Evolutionary conservation across 2,888 invertebrate species (phyloP).

Genomic region (Drosophila mimetica): DNA sequence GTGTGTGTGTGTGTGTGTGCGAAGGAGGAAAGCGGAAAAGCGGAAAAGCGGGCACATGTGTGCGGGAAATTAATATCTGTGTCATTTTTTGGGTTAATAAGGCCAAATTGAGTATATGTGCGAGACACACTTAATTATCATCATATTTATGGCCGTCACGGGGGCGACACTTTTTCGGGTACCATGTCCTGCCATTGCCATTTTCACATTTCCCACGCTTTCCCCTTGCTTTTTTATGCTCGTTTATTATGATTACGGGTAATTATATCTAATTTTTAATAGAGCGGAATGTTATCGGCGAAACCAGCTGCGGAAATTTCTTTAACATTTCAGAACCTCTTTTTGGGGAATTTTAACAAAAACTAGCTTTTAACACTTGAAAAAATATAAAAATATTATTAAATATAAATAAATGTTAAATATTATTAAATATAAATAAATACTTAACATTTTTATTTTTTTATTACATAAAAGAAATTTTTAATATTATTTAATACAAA

Average conservation of each 20-base stretch:
- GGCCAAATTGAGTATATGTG: slow-evolving; percentile 79
- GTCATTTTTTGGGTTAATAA: slow-evolving; percentile 81
- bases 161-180: slow-evolving; percentile 15
- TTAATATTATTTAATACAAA: too few relatives aligned
- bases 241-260: slow-evolving; percentile 43
- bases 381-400: too few relatives aligned
- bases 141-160: slow-evolving; percentile 80
- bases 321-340: too few relatives aligned
- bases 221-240: slow-evolving; percentile 18
- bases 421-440: too few relatives aligned
- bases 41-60: slow-evolving; percentile 38
- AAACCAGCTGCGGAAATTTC: neutral
- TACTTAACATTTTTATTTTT: too few relatives aligned
- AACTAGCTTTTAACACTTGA: too few relatives aligned
- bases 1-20: neutral
- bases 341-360: too few relatives aligned
- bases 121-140: slow-evolving; percentile 78
- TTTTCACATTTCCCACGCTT: neutral
- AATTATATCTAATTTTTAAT: slow-evolving; percentile 32
- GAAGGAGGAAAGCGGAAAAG: slow-evolving; percentile 21
- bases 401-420: too few relatives aligned
- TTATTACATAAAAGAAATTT: too few relatives aligned
- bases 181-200: slow-evolving; percentile 10
- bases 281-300: slow-evolving; percentile 7
- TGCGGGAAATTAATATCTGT: slow-evolving; percentile 77